phyloP scores from a whole-genome alignment of 2,797 vertebrate genomes.

The Peromyscus nudipes region DNA sequence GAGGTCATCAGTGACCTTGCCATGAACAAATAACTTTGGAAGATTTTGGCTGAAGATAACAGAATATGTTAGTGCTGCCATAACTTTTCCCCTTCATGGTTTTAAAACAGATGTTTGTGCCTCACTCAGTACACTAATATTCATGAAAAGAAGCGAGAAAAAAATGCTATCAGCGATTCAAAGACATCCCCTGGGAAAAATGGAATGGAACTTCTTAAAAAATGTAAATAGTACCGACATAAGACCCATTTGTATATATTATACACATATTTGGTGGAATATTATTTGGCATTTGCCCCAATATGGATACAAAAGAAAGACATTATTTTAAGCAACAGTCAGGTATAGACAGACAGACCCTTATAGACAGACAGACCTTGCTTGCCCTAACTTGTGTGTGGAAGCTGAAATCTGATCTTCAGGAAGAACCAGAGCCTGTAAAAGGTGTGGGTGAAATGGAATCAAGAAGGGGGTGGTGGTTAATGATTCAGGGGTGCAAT shows the following conservation, averaged over 20 bases:
- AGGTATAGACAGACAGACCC: too few relatives aligned
- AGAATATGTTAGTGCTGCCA: background rate
- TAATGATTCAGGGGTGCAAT: background rate
- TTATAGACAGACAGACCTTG: background rate
- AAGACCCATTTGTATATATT: background rate
- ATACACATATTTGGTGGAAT: background rate
- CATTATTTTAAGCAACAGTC: background rate
- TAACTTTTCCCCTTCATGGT: background rate
- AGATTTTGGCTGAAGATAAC: background rate
- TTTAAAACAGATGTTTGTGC: background rate
- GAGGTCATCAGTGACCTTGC: background rate
- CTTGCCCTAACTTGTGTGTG: background rate
- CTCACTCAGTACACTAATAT: background rate
- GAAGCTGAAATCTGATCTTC: background rate
- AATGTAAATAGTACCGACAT: background rate
- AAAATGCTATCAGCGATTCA: background rate
- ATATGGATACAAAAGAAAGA: background rate
- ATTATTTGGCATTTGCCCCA: background rate
- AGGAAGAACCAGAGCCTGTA: background rate
- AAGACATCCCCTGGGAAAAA: background rate
- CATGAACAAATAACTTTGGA: background rate
- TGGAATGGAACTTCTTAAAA: background rate
- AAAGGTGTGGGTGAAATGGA: background rate
- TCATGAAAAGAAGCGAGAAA: background rate
- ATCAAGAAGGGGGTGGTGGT: background rate